These are phyloP conservation scores for Muscicapa adusta DNA, from an alignment of 2,113 vertebrate genomes.

Conservation along the genomic window DNA sequence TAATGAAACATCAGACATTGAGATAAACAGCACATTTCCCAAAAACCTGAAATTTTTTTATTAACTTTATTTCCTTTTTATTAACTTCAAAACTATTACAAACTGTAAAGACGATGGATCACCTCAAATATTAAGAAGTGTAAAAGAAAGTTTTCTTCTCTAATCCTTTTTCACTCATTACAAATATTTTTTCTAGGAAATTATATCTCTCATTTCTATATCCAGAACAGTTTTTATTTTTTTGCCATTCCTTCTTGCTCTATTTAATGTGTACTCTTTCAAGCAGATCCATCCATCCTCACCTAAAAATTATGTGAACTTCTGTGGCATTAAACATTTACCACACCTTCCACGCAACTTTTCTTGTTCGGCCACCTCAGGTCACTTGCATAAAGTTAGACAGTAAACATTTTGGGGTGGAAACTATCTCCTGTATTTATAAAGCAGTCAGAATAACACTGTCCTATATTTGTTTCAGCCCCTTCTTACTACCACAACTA, in stretches of 20 bases:
- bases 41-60: background rate
- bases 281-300: background rate
- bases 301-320: background rate
- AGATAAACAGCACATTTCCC: background rate
- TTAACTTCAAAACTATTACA: background rate
- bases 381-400: background rate
- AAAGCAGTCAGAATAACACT: background rate
- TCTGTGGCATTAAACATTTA: background rate
- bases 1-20: background rate
- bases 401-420: background rate
- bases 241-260: background rate
- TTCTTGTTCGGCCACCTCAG: background rate
- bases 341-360: background rate
- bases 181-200: background rate
- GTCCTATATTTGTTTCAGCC: background rate
- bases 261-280: background rate
- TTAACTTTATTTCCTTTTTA: background rate
- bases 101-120: background rate
- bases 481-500: background rate
- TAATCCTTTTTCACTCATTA: background rate
- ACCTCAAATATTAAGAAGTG: background rate
- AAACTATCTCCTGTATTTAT: background rate
- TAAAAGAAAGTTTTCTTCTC: background rate
- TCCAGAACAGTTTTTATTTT: background rate
- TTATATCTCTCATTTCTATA: background rate